phyloP scores from a whole-genome alignment of 2,797 vertebrate species.

The Nasua narica region DNA sequence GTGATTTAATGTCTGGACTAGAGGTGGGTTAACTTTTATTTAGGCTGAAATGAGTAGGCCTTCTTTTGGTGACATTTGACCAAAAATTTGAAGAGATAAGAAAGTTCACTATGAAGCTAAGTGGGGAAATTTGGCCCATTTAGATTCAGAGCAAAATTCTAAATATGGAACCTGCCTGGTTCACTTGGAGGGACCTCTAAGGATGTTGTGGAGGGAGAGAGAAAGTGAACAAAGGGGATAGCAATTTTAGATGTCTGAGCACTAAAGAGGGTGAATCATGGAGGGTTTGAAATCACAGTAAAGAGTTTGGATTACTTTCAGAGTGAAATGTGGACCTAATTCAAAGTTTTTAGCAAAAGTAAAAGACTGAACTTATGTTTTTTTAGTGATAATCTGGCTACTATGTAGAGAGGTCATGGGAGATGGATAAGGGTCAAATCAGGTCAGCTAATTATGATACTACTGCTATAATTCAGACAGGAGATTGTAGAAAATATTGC shows the following conservation, averaged over 20 bases:
- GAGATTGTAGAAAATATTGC: neutral
- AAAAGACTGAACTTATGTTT: neutral
- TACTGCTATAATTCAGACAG: neutral
- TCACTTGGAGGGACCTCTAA: neutral
- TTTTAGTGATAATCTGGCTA: neutral
- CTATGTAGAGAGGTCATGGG: neutral
- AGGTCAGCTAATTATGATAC: neutral
- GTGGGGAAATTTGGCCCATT: neutral
- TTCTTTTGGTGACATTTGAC: neutral
- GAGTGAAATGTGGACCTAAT: neutral
- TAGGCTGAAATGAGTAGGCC: neutral
- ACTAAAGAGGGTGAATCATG: neutral
- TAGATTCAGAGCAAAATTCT: neutral
- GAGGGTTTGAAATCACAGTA: neutral
- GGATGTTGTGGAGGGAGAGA: rapidly evolving
- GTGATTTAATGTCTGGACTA: neutral
- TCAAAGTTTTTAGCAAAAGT: neutral
- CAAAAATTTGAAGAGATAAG: neutral
- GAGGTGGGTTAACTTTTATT: neutral
- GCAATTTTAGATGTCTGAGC: neutral
- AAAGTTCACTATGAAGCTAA: neutral
- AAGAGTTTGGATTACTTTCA: neutral
- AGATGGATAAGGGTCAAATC: neutral
- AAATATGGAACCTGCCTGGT: rapidly evolving
- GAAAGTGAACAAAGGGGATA: rapidly evolving